Base-by-base conservation (phyloP, 2,888 invertebrate species). In the Pterostichus madidus region DNA sequence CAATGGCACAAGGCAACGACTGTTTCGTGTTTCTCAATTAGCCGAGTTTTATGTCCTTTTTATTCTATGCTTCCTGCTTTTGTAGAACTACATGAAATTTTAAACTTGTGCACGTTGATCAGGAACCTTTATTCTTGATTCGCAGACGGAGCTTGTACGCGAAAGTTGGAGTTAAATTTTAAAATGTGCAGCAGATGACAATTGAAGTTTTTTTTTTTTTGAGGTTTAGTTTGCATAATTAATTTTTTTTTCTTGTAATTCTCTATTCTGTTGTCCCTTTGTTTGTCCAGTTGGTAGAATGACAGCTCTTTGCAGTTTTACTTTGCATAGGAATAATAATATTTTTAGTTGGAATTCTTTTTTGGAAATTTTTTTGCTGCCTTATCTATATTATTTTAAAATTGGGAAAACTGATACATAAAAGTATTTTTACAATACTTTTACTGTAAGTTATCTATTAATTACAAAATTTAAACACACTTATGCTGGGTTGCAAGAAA, bases 191-290 rank as follows among this genome's bases (percentile, higher is more conserved):
- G 64, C 64, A 35, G 35, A 64, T 64, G 64, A 64, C 64, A 64
- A 64, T 35, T 64, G 35, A 32, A 64, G 32, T 32, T 64, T 15
- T 35, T 64, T 64, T 59, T 59, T 59, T n/a, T n/a, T n/a, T n/a
- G 3, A n/a, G 35, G 49, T 13, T 35, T 35, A 64, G 64, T 64
- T 64, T 64, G 64, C 64, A 64, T 64, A 64, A 64, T 64, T 64
- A 64, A 64, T 31, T 64, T 64, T 64, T n/a, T 59, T 24, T 24
- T 24, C 24, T 24, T 24, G 24, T 3, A 24, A 24, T 24, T 24
- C 59, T 13, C 6, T 31, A 24, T 24, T 31, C 59, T 31, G n/a
- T 24, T 59, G 7, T 31, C 10, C 35, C 64, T 64, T 64, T 64
- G 32, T 32, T 64, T 64, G 35, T n/a, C n/a, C 11, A 64, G 64